These are phyloP conservation scores for Galagoides demidoff DNA, from an alignment of 2,797 vertebrate species.

Conservation along the genomic window DNA sequence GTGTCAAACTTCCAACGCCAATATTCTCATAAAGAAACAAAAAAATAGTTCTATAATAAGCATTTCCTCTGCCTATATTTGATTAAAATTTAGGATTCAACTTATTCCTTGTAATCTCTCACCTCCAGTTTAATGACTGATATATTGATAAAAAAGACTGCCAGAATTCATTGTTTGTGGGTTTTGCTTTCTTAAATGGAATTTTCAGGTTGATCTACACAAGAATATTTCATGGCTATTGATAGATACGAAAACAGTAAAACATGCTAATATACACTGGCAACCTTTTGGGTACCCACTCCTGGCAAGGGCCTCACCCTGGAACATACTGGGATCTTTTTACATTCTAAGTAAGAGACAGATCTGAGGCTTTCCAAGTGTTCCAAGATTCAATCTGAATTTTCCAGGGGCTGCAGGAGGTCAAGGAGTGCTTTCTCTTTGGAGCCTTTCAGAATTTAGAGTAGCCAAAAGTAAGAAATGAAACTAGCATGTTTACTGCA, in stretches of 20 bases:
- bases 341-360: background rate
- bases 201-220: conserved; percentile 12
- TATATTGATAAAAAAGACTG: background rate
- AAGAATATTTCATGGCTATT: conserved; percentile 32
- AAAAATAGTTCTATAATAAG: conserved; percentile 36
- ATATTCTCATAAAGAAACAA: conserved; percentile 22
- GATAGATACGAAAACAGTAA: conserved; percentile 11
- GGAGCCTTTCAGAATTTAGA: background rate
- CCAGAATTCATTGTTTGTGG: background rate
- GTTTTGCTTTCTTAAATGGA: conserved; percentile 45
- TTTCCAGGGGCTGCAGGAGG: background rate
- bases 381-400: background rate
- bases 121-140: background rate
- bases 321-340: background rate
- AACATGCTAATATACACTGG: background rate
- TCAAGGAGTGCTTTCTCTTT: background rate
- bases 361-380: background rate
- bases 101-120: background rate
- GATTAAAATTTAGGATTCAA: conserved; percentile 37
- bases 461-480: background rate
- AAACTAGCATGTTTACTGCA: background rate
- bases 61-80: conserved; percentile 19
- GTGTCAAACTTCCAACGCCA: background rate
- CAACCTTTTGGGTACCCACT: background rate
- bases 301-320: background rate